These are phyloP conservation scores for Parthenolecanium corni DNA, from an alignment of 2,888 invertebrate species.

Conservation along the genomic window DNA sequence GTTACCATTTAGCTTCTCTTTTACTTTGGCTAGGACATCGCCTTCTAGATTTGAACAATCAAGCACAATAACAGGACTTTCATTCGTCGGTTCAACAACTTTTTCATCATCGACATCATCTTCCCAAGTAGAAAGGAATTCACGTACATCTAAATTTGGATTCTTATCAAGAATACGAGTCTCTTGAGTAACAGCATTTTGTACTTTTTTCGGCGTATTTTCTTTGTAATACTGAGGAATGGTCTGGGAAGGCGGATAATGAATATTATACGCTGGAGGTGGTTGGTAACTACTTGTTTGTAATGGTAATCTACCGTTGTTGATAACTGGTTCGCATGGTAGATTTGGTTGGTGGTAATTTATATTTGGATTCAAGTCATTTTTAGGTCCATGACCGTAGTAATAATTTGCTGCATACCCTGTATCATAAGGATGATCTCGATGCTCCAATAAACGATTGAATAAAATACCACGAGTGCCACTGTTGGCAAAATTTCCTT, in stretches of 20 bases:
- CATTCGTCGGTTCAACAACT: constrained; percentile 11
- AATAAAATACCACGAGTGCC: constrained; percentile 14
- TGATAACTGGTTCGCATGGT: neutral
- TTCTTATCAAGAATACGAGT: constrained; percentile 20
- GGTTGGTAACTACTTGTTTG: constrained; percentile 17
- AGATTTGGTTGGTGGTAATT: neutral
- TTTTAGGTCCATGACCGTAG: neutral
- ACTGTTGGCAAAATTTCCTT: neutral
- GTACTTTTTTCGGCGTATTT: neutral
- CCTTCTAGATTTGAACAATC: constrained; percentile 31
- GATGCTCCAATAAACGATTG: constrained; percentile 15
- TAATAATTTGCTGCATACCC: constrained; percentile 13
- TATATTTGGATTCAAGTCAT: neutral
- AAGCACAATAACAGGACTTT: constrained; percentile 30
- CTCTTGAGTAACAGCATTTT: neutral
- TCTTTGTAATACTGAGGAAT: neutral
- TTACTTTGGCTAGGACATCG: constrained; percentile 30
- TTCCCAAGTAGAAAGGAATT: constrained; percentile 31
- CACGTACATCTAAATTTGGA: constrained; percentile 30
- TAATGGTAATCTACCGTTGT: neutral
- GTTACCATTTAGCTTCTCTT: constrained; percentile 29
- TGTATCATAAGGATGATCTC: constrained; percentile 2
- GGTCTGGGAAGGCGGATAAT: neutral
- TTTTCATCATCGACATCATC: constrained; percentile 32
- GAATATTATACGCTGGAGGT: constrained; percentile 6